phyloP scores from a whole-genome alignment of 1,140 invertebrate genomes.

The Halyomorpha halys region DNA sequence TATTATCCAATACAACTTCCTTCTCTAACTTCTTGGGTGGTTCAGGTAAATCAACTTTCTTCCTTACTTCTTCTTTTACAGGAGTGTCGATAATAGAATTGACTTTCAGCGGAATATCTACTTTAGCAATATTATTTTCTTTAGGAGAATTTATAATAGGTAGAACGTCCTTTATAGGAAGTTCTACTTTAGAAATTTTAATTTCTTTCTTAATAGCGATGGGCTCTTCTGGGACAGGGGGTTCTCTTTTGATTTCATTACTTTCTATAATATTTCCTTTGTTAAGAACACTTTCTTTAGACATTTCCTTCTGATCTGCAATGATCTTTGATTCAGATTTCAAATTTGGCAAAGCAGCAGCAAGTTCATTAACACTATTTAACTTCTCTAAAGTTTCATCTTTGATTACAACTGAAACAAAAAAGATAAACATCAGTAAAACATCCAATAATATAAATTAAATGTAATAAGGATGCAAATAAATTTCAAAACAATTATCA shows the following conservation, averaged over 20 bases:
- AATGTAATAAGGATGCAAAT: neutral
- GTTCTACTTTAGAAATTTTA: conserved; percentile 1
- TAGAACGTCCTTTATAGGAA: neutral
- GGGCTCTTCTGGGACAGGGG: conserved; percentile 43
- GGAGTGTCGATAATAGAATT: neutral
- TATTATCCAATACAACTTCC: too few species aligned
- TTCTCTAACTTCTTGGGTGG: conserved; percentile 9
- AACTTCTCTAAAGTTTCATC: conserved; percentile 24
- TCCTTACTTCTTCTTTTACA: neutral
- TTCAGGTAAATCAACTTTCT: neutral
- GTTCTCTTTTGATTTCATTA: conserved; percentile 39
- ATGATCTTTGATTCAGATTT: neutral
- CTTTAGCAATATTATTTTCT: conserved; percentile 11
- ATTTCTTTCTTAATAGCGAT: conserved; percentile 24
- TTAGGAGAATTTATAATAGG: neutral
- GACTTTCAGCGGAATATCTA: neutral
- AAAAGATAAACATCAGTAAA: neutral
- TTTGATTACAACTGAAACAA: conserved; percentile 21
- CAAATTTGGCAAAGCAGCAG: conserved; percentile 21
- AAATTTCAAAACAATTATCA: too few species aligned
- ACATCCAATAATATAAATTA: neutral
- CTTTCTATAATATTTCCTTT: conserved; percentile 5
- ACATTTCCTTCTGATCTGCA: neutral
- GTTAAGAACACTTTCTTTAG: conserved; percentile 6
- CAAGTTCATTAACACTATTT: conserved; percentile 22